Percentiles rank a stretch among this genome's conserved stretches.
These are phyloP conservation scores for Macrotis lagotis DNA, from an alignment of 2,113 vertebrate genomes.

Conservation along the genomic window DNA sequence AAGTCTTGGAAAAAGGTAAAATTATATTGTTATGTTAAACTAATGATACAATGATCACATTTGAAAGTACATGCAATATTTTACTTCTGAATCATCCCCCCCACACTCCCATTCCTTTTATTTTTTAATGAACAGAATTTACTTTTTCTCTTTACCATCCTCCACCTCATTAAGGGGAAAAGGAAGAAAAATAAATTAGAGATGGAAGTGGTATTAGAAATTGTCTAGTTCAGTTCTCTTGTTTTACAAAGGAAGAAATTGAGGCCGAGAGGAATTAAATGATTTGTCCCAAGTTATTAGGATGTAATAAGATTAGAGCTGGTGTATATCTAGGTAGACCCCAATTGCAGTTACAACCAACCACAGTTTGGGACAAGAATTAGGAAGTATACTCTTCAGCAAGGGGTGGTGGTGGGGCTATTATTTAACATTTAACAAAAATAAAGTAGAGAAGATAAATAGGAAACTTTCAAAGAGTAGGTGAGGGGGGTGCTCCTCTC, in stretches of 20 bases:
- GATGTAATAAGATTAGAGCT: background rate
- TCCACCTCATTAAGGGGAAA: background rate
- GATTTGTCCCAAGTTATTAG: background rate
- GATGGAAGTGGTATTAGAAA: background rate
- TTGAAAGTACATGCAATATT: background rate
- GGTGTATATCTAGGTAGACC: background rate
- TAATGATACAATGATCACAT: background rate
- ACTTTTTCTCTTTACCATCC: background rate
- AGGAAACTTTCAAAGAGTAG: background rate
- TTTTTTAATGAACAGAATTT: background rate
- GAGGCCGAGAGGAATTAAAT: background rate
- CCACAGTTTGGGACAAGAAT: background rate
- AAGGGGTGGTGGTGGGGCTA: background rate
- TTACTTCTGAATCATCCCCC: background rate
- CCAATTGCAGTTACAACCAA: background rate
- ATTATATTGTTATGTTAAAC: background rate
- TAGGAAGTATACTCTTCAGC: background rate
- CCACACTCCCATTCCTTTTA: too few species aligned
- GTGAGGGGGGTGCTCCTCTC: background rate
- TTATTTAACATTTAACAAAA: background rate
- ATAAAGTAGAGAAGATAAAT: background rate
- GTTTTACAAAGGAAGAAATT: background rate
- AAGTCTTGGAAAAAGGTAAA: background rate
- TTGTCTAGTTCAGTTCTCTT: background rate
- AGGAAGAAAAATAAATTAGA: background rate